Evolutionary conservation across 1,140 invertebrate species (phyloP), one percentile per base, ranked within the genome.

Genomic region (Maconellicoccus hirsutus): DNA sequence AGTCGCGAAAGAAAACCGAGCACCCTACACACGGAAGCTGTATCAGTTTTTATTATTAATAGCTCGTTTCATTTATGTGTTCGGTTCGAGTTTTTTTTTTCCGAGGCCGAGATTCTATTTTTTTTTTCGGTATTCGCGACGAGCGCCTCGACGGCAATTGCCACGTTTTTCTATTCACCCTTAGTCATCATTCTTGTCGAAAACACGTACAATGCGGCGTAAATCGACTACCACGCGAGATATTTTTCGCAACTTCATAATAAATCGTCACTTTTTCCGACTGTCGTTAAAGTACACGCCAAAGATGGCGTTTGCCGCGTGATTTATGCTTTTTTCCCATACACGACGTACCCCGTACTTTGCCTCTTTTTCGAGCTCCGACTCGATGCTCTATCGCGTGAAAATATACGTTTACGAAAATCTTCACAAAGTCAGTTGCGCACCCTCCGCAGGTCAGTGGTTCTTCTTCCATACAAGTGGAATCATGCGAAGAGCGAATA

Each of bases 21-120:
- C 29, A 33, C 29, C 29, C 29, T 33, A 52, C n/a, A 52, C n/a
- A 52, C 42, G 42, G 6, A 16, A 52, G 16, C 16, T 19, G 42
- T 52, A 52, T 52, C 42, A 52, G 42, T 52, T 52, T 52, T 52
- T 52, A 52, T 52, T 52, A 52, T 52, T 52, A 52, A 52, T 52
- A 52, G 42, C 42, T 52, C 42, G 42, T 19, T 33, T 12, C 12
- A 3, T 33, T 33, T 33, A 3, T 33, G 4, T 12, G 29, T 52
- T 52, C n/a, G 42, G 42, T 52, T 52, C 42, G 42, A 52, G 12
- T 52, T 52, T 52, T 52, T 52, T 52, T 19, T 52, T 38, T 38
- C 14, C 33, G 33, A 38, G 33, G 33, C 42, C 42, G 4, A 2
- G 42, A 2, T 33, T 33, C 29, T 33, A 33, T 33, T 33, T 33